phyloP scores from a whole-genome alignment of 2,888 invertebrate species.

The Harpalus rubripes region DNA sequence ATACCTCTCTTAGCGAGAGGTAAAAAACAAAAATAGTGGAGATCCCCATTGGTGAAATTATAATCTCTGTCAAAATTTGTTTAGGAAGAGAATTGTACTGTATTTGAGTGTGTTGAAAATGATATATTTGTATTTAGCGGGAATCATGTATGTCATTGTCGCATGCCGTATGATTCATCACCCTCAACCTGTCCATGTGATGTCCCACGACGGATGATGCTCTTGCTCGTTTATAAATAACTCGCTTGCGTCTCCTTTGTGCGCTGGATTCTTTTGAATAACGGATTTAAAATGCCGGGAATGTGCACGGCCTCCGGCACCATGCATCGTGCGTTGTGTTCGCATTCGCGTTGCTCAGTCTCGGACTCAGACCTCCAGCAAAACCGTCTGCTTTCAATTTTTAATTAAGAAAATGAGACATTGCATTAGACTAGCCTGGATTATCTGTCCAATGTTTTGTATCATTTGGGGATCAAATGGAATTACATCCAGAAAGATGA shows the following conservation, averaged over 20 bases:
- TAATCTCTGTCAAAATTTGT: no score
- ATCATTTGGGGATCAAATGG: not conserved
- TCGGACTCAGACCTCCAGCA: not conserved
- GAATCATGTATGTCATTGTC: not conserved
- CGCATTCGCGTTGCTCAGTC: not conserved
- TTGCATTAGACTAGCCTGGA: conserved; percentile 13
- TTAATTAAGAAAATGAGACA: conserved; percentile 40
- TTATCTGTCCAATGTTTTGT: conserved; percentile 19
- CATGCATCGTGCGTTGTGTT: conserved; percentile 4
- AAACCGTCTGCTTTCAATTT: conserved; percentile 10
- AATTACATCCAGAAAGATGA: not conserved
- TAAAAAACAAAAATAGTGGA: no score
- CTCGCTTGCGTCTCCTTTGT: conserved; percentile 24
- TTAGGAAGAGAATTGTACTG: no score
- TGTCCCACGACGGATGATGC: not conserved
- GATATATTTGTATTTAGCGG: not conserved
- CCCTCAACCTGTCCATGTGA: conserved; percentile 4
- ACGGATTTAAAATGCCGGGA: conserved; percentile 42
- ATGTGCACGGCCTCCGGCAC: not conserved
- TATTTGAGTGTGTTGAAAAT: not conserved
- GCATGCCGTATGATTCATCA: not conserved
- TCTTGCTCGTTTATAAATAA: conserved; percentile 38
- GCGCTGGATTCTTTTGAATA: conserved; percentile 41
- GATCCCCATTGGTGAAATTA: no score
- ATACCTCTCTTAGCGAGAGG: no score